Conservation (phyloP, 2,888 invertebrate genomes). For the Platycnemis pennipes region DNA sequence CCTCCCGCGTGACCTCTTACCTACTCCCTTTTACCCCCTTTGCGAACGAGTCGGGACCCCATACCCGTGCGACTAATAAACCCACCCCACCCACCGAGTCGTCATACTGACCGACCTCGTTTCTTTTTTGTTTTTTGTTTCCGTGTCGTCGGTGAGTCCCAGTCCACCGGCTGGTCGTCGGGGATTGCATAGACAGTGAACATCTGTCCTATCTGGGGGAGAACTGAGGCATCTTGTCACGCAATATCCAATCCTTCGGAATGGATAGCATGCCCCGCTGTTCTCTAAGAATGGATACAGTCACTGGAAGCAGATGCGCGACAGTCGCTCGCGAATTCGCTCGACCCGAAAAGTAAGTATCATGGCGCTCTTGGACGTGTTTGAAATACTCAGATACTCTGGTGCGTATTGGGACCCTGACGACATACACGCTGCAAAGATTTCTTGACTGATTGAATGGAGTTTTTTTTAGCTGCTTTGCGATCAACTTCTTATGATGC, state of each 20-base stretch:
- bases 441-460: too few relatives aligned
- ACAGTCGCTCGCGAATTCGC: too few relatives aligned
- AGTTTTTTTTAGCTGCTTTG: too few relatives aligned
- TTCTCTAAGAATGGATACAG: not conserved
- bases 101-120: not conserved
- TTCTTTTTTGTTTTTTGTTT: not conserved
- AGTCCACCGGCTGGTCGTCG: not conserved
- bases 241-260: not conserved
- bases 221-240: not conserved
- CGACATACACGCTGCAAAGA: too few relatives aligned
- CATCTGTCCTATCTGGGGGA: not conserved
- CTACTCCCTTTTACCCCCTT: not conserved
- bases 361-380: too few relatives aligned
- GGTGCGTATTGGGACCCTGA: too few relatives aligned
- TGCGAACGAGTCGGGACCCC: not conserved
- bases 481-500: too few relatives aligned
- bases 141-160: not conserved
- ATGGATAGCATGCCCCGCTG: not conserved
- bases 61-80: not conserved
- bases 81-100: not conserved
- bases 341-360: too few relatives aligned
- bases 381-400: too few relatives aligned
- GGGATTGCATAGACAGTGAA: not conserved
- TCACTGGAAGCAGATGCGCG: not conserved
- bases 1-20: not conserved